Evolutionary conservation across 1,140 invertebrate genomes (phyloP).

Genomic region (Globodera ellingtonae): DNA sequence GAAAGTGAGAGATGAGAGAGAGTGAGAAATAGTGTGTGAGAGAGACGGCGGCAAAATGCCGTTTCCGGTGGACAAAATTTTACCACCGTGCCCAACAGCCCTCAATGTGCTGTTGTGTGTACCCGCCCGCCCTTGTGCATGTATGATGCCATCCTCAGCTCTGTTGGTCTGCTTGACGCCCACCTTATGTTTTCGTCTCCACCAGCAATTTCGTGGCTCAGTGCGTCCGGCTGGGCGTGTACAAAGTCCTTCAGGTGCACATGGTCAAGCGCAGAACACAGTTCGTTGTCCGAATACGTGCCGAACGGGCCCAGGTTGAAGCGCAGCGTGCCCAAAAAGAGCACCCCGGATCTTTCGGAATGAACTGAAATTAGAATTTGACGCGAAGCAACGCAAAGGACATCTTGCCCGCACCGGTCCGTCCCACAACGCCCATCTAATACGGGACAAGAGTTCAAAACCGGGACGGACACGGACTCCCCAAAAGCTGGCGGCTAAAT

Average conservation of each 20-base stretch:
- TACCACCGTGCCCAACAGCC: no score
- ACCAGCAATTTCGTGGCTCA: conserved; percentile 65
- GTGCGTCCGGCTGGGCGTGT: conserved; percentile 22
- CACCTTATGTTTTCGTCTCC: conserved; percentile 66
- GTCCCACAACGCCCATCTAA: conserved; percentile 67
- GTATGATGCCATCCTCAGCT: no score
- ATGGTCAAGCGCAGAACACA: conserved; percentile 78
- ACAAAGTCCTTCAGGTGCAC: conserved; percentile 64
- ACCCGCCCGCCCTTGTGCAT: no score
- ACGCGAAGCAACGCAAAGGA: no score
- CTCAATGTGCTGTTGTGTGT: no score
- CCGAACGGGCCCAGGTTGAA: conserved; percentile 86
- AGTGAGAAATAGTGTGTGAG: no score
- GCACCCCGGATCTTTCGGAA: conserved; percentile 80
- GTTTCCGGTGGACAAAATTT: no score
- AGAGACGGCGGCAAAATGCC: no score
- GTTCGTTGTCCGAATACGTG: conserved; percentile 73
- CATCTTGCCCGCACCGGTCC: conserved; percentile 72
- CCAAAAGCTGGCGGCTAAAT: no score
- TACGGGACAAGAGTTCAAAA: background rate
- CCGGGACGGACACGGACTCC: no score
- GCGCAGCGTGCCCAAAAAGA: conserved; percentile 81
- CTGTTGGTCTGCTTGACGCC: background rate
- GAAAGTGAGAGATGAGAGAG: no score
- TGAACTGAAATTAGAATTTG: no score